Evolutionary conservation across 1,140 invertebrate species (phyloP), one percentile per base, ranked within the genome.

Genomic region (Tetramorium parvispinum): DNA sequence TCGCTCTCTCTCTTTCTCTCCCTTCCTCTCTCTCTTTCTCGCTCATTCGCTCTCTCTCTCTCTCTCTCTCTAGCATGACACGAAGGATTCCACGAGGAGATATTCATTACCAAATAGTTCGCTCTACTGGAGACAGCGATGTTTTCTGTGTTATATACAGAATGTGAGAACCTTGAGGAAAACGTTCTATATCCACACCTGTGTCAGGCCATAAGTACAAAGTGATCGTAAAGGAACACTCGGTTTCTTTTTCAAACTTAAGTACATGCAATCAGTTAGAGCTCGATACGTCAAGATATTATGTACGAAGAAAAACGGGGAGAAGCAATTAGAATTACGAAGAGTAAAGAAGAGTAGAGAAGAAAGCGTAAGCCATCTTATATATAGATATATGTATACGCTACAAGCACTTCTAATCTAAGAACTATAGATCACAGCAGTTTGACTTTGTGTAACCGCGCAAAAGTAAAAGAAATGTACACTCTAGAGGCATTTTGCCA

Each of bases 341-440:
- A 86, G 63, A 79, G n/a, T 82, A 61, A 55, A 79, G 21, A 75
- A 71, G 65, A 46, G 21, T 68, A 68, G 5, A 68, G 40, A 68
- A 68, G 65, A 46, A 89, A 89, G 87, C 88, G 65, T 57, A 87
- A 90, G 85, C 88, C 51, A 57, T 57, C 68, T 85, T 21, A 49
- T 76, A 49, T 73, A 43, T 51, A 59, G 5, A 11, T 59, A 49
- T 51, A 27, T 43, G 13, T 24, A 61, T 66, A 24, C 51, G 49
- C 61, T 85, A 87, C 65, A 89, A 89, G 88, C 87, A 87, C 37
- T 59, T 76, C 70, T 53, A 77, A 65, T 13, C 73, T 85, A 85
- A 53, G 18, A 76, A 43, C 49, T 55, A 85, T 51, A 78, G 51
- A 66, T 53, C 63, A 43, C 61, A 85, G 24, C 57, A 40, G 11